A percentile compares a stretch with the other conserved stretches of the same genome.
These are phyloP conservation scores for Tupaia tana DNA, from an alignment of 2,113 vertebrate genomes.

Conservation along the genomic window DNA sequence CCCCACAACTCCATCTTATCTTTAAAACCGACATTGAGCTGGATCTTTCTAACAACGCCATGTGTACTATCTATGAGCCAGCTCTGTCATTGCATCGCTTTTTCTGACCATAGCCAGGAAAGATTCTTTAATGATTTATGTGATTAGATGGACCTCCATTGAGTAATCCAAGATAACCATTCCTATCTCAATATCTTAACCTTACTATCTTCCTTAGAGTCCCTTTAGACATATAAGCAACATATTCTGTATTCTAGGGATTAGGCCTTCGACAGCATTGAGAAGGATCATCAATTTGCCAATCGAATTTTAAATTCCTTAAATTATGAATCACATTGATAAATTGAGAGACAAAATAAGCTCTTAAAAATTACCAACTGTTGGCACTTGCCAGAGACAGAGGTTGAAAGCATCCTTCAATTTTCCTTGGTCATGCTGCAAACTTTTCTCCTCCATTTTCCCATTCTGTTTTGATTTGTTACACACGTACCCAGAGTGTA, in stretches of 20 bases:
- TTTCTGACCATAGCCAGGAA: neutral
- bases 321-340: neutral
- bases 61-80: neutral
- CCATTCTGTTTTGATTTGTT: too few relatives aligned
- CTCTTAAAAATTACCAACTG: too few relatives aligned
- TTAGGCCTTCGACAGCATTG: neutral
- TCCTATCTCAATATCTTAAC: neutral
- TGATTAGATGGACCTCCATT: neutral
- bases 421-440: too few relatives aligned
- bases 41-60: neutral
- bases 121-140: neutral
- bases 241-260: neutral
- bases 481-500: too few relatives aligned
- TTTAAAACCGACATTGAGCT: neutral
- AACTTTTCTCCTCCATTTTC: too few relatives aligned
- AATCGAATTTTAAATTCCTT: neutral
- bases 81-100: neutral
- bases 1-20: rapidly evolving
- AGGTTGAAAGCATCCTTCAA: too few relatives aligned
- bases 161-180: neutral
- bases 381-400: too few relatives aligned
- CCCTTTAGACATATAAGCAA: neutral
- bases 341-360: neutral
- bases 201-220: neutral
- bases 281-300: rapidly evolving